Evolutionary conservation across 2,113 vertebrate genomes (phyloP), one percentile per base, ranked within the genome.

Genomic region (Asarcornis scutulata): DNA sequence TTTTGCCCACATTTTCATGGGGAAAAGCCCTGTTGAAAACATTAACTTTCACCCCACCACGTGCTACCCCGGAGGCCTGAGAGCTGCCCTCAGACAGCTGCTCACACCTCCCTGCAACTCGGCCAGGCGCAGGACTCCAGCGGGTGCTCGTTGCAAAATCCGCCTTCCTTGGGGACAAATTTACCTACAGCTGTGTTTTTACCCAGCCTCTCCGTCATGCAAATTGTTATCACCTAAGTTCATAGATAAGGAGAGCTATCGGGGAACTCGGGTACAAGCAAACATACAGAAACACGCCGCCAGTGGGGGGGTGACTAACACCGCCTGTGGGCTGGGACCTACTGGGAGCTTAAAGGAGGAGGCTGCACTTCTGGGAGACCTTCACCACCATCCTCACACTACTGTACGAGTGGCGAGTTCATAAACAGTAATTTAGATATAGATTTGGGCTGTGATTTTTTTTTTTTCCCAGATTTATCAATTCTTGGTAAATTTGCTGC

Each of bases 201-300:
- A 89, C 52, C 38, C 20, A 44, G 29, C 46, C 50, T 73, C 18
- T 52, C 31, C 52, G 32, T 21, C 73, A 95, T 92, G 89, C 52
- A 93, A 97, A 95, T 72, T 87, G 77, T 82, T 68, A 42, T 56
- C 4, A 44, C 31, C 60, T 16, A 8, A 32, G 59, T 16, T 84
- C 26, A 46, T 26, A 72, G 27, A 42, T 86, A 74, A 55, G 94
- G 26, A 93, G 95, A 96, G 78, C 56, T 75, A 44, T 84, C 58
- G 9, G 31, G 53, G 66, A 50, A 44, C 91, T 88, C 75, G 81
- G 20, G 26, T 82, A 91, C 46, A 86, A 82, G 44, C 83, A 97
- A 95, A 93, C 78, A 68, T 1, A 67, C 3, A 78, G 64, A 64
- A 71, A 77, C 17, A 20, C 1, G 2, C 20, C 31, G 53, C 20